Conservation (phyloP, 2,888 invertebrate species). For the Tupiocoris notatus region DNA sequence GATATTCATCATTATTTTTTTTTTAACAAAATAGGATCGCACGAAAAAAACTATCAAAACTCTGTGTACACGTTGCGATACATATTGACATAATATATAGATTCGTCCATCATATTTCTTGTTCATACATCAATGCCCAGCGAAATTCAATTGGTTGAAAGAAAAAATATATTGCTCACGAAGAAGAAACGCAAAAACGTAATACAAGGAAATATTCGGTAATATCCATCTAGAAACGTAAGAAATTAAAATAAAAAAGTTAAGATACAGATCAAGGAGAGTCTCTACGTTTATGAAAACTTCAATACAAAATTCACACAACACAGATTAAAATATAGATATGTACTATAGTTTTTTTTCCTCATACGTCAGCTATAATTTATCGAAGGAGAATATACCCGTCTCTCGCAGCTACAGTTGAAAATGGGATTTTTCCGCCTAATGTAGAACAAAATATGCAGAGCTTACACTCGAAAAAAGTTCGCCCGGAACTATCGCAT, state of each 20-base stretch:
- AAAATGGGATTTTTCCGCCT: neutral
- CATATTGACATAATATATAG: neutral
- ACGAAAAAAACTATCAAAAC: neutral
- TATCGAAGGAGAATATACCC: conserved; percentile 17
- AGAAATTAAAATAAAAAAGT: neutral
- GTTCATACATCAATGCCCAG: neutral
- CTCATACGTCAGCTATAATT: conserved; percentile 11
- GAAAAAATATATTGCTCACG: neutral
- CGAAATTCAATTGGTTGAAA: neutral
- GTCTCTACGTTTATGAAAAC: neutral
- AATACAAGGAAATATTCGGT: neutral
- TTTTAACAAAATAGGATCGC: neutral
- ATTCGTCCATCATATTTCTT: neutral
- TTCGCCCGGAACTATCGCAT: too few relatives aligned
- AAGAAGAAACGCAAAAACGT: neutral
- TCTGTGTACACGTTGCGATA: neutral
- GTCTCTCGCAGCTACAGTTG: neutral
- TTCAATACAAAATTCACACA: conserved; percentile 46
- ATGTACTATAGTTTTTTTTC: conserved; percentile 43
- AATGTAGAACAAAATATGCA: too few relatives aligned
- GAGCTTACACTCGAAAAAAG: too few relatives aligned
- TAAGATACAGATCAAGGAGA: neutral
- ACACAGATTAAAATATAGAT: conserved; percentile 45
- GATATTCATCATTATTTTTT: too few relatives aligned
- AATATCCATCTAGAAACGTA: neutral